phyloP scores from a whole-genome alignment of 2,888 invertebrate genomes.

The Serripes groenlandicus region DNA sequence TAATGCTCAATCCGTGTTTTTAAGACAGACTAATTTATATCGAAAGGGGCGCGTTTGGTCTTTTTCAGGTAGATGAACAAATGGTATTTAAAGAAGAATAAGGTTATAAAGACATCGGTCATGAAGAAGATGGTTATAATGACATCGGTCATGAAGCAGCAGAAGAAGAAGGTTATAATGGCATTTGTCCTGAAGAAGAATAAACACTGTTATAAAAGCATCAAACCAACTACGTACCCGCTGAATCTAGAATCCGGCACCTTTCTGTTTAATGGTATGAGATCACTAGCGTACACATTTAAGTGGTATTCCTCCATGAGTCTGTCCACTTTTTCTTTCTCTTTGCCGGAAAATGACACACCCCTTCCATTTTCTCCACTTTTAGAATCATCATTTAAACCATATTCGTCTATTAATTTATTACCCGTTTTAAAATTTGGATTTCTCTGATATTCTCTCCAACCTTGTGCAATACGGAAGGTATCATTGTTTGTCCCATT shows the following conservation, averaged over 20 bases:
- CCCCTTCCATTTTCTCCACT: conserved; percentile 75
- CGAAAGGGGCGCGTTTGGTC: too few species aligned
- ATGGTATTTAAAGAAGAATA: too few species aligned
- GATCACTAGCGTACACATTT: conserved; percentile 77
- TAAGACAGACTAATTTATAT: too few species aligned
- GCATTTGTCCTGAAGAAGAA: too few species aligned
- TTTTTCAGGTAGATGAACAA: too few species aligned
- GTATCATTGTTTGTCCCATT: background rate
- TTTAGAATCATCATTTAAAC: conserved; percentile 66
- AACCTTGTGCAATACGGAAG: background rate
- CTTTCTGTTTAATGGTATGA: conserved; percentile 76
- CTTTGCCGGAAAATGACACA: conserved; percentile 64
- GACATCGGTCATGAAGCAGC: too few species aligned
- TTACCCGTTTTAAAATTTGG: conserved; percentile 69
- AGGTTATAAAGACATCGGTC: too few species aligned
- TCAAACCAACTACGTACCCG: too few species aligned
- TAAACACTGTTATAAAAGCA: too few species aligned
- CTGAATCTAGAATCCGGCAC: conserved; percentile 79
- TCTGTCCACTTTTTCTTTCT: conserved; percentile 53
- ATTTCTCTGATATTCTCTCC: conserved; percentile 68
- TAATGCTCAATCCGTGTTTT: too few species aligned
- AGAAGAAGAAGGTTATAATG: too few species aligned
- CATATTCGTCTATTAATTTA: conserved; percentile 75
- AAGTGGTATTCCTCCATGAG: conserved; percentile 67
- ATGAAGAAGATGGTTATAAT: too few species aligned